Base-by-base conservation (phyloP, 2,888 invertebrate genomes). In the Agrotis puta region DNA sequence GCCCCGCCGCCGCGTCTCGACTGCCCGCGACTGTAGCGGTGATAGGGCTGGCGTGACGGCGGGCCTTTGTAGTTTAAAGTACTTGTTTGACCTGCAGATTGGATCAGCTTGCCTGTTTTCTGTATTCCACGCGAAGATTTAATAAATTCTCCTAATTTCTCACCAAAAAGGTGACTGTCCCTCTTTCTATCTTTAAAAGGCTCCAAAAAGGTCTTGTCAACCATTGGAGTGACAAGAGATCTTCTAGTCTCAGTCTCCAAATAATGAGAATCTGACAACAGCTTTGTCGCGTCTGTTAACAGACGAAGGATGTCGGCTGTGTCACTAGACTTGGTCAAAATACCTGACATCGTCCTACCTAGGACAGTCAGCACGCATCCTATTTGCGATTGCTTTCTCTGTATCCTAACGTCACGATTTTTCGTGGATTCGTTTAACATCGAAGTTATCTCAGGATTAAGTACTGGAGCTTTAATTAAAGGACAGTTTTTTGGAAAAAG, bases 371-470 rank as follows among this genome's bases (percentile, higher is more conserved):
- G n/a, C 24, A 61, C 24, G 14, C 59, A 61, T 47, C 24, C 59
- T 7, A 61, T 47, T 14, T 47, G 59, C n/a, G 61, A 61, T 61
- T 61, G 61, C n/a, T 61, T 61, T 47, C 14, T 61, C 24, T 61
- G 61, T 14, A 61, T 47, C 18, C 45, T 45, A n/a, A 24, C 24
- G 24, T 45, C 45, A 59, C 45, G 59, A 59, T 18, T 24, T 45
- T 14, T 59, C 47, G 59, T n/a, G 13, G 59, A 59, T 24, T 59
- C 45, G 14, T 45, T 45, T 24, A 59, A 18, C 45, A 59, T 59
- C 18, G 59, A 22, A 45, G 18, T 7, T 47, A 59, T 24, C 47
- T 59, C 45, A 13, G 24, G 45, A 61, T 47, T 61, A 47, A 61
- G 47, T 22, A 47, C 47, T 61, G 59, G 59, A 24, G 47, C 59